Conservation (phyloP, 2,888 invertebrate genomes). For the Drosophila siamana region DNA sequence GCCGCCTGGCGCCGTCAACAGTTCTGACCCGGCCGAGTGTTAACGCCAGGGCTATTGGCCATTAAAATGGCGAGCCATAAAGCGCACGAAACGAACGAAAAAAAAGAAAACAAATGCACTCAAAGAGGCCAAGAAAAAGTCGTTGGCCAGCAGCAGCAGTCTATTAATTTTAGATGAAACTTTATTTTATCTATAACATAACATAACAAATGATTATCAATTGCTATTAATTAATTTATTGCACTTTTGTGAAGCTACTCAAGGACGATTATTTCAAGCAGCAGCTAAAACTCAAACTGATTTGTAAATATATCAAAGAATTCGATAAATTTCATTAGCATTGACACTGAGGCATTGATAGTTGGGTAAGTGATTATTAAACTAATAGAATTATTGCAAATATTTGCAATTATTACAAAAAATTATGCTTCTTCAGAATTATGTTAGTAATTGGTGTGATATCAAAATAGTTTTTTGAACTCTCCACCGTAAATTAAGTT, state of each 20-base stretch:
- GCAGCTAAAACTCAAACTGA: not conserved
- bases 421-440: too few species aligned
- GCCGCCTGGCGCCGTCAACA: conserved; percentile 31
- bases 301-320: not conserved
- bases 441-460: too few species aligned
- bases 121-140: not conserved
- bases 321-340: not conserved
- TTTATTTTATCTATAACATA: not conserved
- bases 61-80: conserved; percentile 38
- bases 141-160: not conserved
- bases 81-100: too few species aligned
- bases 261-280: too few species aligned
- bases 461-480: too few species aligned
- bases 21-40: conserved; percentile 10
- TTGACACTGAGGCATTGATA: too few species aligned
- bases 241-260: not conserved
- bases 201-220: not conserved
- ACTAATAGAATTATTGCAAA: too few species aligned
- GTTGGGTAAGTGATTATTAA: too few species aligned
- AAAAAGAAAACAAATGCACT: conserved; percentile 8
- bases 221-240: not conserved
- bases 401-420: too few species aligned
- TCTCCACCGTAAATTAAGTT: too few species aligned
- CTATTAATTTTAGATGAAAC: conserved; percentile 2
- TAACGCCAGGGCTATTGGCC: conserved; percentile 25